Base-by-base conservation (phyloP, 2,797 vertebrate genomes). In the Lithobates sylvaticus region DNA sequence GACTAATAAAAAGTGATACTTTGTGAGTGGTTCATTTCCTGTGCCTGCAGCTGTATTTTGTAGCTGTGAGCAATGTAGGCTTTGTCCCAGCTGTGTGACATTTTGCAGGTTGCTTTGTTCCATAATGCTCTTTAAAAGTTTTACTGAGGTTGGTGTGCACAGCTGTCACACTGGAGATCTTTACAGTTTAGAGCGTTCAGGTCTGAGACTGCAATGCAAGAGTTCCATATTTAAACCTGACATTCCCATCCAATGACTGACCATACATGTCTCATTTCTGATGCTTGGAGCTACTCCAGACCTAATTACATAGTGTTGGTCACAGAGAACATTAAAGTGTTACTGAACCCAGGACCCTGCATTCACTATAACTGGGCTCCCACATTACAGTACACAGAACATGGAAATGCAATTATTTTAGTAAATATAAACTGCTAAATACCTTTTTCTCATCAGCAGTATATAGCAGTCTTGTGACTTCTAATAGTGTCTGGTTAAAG, bases 21-120 rank as follows among this genome's bases (percentile, higher is more conserved):
- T 83, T 83, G 69, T 83, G 68, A 78, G 58, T 34, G 27, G 70
- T 39, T 79, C 39, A 78, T 84, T 87, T 87, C 86, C 86, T 87
- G 81, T 79, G 69, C 76, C 81, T 69, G 16, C 74, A 83, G 85
- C 75, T 83, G 69, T 73, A 77, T 87, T 79, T 71, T 42, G 39
- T 39, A 75, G 44, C 67, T 81, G 77, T 68, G 61, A 75, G 64
- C 9, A 39, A 3, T 32, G 16, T 27, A 65, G 50, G 10, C 75
- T 70, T 4, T 84, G 42, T 69, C 47, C 68, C 27, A 61, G 78
- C 32, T 64, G 15, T 61, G 44, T 76, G 67, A 26, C 34, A 44
- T 42, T 69, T 78, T 58, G 47, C 65, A 67, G n/a, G 65, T 26
- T 72, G 2, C 50, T 72, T 18, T 32, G 7, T 58, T 58, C 44